phyloP scores from a whole-genome alignment of 2,797 vertebrate species.

The Enteromius fasciolatus region DNA sequence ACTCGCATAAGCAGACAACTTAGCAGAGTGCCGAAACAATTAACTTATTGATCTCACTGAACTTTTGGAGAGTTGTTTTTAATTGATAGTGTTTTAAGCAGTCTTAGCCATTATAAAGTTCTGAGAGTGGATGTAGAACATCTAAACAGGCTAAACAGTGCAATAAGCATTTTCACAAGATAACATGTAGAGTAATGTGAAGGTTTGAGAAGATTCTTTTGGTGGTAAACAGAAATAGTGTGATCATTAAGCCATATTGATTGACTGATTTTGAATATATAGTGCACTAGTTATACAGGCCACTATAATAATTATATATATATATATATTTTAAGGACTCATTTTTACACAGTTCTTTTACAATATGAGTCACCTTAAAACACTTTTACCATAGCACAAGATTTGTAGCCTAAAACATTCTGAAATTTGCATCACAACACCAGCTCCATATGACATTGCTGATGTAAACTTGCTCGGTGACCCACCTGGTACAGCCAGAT shows the following conservation, averaged over 20 bases:
- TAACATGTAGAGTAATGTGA: neutral
- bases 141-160: neutral
- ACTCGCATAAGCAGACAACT: neutral
- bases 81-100: neutral
- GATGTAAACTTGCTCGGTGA: neutral
- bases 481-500: neutral
- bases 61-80: neutral
- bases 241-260: neutral
- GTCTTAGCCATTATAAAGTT: neutral
- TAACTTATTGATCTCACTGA: neutral
- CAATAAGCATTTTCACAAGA: neutral
- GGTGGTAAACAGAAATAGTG: neutral
- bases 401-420: neutral
- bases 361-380: neutral
- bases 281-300: neutral
- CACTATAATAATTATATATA: neutral
- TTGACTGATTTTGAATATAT: neutral
- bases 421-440: neutral
- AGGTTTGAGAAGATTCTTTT: neutral
- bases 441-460: neutral
- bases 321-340: neutral
- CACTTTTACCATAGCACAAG: neutral
- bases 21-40: neutral
- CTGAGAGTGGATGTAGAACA: neutral
- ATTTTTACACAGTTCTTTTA: neutral